These are phyloP conservation scores for Carassius auratus DNA, from an alignment of 2,113 vertebrate genomes.

Conservation along the genomic window DNA sequence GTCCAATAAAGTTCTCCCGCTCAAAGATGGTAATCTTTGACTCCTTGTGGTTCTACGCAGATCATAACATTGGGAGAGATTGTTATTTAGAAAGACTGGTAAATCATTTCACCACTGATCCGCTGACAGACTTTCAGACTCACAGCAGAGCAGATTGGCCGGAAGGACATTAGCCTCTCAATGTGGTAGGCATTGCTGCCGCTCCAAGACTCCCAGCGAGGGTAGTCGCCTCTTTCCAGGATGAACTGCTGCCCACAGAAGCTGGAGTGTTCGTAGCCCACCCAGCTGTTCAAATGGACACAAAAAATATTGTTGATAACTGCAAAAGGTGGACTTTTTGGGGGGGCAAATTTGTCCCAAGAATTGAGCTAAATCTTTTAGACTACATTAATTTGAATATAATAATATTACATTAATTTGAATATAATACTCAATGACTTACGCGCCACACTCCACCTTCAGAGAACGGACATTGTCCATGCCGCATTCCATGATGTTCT, in stretches of 20 bases:
- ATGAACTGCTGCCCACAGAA: constrained; percentile 97
- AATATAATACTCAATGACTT: constrained; percentile 70
- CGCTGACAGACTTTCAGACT: constrained; percentile 65
- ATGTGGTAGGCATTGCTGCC: constrained; percentile 96
- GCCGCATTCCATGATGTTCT: constrained; percentile 88
- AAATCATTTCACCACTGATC: background rate
- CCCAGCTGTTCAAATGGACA: constrained; percentile 79
- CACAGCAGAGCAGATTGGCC: constrained; percentile 93
- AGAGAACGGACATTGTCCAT: constrained; percentile 89
- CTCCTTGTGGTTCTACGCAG: constrained; percentile 89
- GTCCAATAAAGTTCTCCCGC: constrained; percentile 92
- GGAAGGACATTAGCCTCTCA: constrained; percentile 96
- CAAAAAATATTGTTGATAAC: background rate
- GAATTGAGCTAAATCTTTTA: no score
- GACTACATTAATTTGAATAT: no score
- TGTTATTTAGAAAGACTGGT: background rate
- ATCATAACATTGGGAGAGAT: constrained; percentile 20
- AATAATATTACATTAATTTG: no score
- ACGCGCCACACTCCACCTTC: constrained; percentile 94
- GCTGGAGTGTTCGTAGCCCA: constrained; percentile 92
- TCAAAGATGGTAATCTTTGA: constrained; percentile 91
- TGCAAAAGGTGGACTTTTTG: no score
- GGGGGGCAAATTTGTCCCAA: no score
- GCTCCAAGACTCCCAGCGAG: constrained; percentile 95
- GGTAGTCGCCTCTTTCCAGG: constrained; percentile 94